Base-by-base conservation (phyloP, 2,113 vertebrate species). In the Erinaceus europaeus region DNA sequence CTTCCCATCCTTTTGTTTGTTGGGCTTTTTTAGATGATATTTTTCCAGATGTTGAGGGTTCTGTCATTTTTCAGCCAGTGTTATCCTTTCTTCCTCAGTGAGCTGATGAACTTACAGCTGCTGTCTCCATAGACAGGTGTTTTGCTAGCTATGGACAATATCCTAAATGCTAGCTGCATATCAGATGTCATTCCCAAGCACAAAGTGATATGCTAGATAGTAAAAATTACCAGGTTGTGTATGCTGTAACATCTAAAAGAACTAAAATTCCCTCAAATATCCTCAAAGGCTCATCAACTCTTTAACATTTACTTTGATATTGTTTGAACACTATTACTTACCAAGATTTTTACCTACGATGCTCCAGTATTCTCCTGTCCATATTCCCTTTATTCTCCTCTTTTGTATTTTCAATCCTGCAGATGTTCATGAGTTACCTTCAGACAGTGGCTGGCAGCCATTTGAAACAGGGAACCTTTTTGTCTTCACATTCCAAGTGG, bases 1-100 rank as follows among this genome's bases (percentile, higher is more conserved):
- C 61, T 91, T 38, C 5, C 65, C 86, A 90, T 55, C 9, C 29
- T 55, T 94, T 94, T 91, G 59, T 95, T 91, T 23, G 9, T 91
- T 87, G 17, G 10, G 40, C 1, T 65, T 94, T 96, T 94, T 94
- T 50, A 75, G 72, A 84, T 59, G 79, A 67, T 86, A 93, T 87
- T 65, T 84, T 84, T 78, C 34, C 84, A 94, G 73, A 90, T 93
- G 71, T 95, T 91, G 96, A 93, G 64, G 11, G 91, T 95, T 61
- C 77, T 96, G 71, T 92, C 90, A 94, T 90, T 96, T 95, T 95
- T 91, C 84, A 85, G 73, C 52, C 84, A 90, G 52, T 21, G 62
- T 36, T 88, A 95, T 88, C 68, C 52, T 81, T 95, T 46, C 34
- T 62, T 94, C 32, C 50, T 90, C 86, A 27, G 21, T 52, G 42